Evolutionary conservation across 30 jellyfish, hydroid and myxozoan genomes (phyloP), one percentile per base, ranked within the genome.

Genomic region (Cassiopea andromeda): DNA sequence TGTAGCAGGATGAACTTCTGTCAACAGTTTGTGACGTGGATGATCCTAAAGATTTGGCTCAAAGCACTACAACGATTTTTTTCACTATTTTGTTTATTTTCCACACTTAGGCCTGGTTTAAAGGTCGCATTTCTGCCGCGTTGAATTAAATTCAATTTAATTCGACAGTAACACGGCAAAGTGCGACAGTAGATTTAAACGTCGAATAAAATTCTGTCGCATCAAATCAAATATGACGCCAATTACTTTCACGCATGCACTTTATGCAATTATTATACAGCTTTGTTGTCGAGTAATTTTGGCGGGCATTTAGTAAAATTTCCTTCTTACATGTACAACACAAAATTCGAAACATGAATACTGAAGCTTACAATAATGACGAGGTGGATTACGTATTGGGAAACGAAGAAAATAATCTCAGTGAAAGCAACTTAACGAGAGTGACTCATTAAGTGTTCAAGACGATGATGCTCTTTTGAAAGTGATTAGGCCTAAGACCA

Each of bases 401-500:
- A 58, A 58, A 58, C 14, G 68, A 58, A 58, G 68, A 58, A 58
- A 58, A 58, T 58, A 58, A 14, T 58, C 68, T 58, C 68, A 58
- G 14, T 58, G 13, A 58, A 58, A 58, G 14, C 68, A 58, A 27
- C 38, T 27, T 27, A 27, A 58, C 8, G 68, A 58, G 68, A 58
- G 68, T 58, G 68, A 58, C 68, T 58, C 14, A 14, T 14, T 14
- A 58, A 58, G 68, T 58, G 68, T 58, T 58, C 13, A 58, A 58
- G 68, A 58, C 68, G 68, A 58, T 58, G 68, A 58, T 58, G 13
- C 68, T 58, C 15, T 64, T 64, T 64, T 64, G 73, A 64, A 64
- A 64, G 73, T 2, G 73, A 46, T 87, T 66, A 70, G 94, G 90
- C 90, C 90, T 14, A 76, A 46, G 83, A 49, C 38, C 18, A 78